A percentile compares a stretch with the other conserved stretches of the same genome.
Conservation (phyloP, 2,797 vertebrate species). For the Danio jaintianensis region DNA sequence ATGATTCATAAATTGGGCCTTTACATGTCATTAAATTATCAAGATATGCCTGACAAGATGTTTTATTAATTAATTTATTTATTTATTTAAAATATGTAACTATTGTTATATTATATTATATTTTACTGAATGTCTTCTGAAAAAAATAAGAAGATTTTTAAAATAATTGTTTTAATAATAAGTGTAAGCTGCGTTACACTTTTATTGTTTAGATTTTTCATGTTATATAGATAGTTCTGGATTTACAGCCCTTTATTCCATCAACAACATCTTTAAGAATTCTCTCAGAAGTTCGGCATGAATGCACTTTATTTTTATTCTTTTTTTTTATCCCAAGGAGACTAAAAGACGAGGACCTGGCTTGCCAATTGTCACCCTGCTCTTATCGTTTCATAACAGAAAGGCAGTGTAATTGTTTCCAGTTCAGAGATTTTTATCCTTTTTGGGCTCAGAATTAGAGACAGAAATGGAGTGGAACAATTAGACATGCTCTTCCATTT, state of each 20-base stretch:
- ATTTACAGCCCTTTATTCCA: slow-evolving; percentile 57
- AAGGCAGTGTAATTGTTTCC: slow-evolving; percentile 54
- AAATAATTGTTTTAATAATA: too few relatives aligned
- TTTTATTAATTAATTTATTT: too few relatives aligned
- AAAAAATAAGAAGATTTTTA: too few relatives aligned
- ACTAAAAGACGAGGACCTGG: slow-evolving; percentile 26
- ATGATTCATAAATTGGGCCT: too few relatives aligned
- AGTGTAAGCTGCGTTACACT: too few relatives aligned
- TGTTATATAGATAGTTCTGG: too few relatives aligned
- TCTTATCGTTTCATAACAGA: slow-evolving; percentile 55
- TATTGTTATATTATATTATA: too few relatives aligned
- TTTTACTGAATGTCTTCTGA: too few relatives aligned
- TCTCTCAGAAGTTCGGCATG: slow-evolving; percentile 63
- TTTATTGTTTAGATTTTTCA: too few relatives aligned
- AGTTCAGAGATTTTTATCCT: slow-evolving; percentile 59
- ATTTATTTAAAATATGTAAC: too few relatives aligned
- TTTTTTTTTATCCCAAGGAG: slow-evolving; percentile 44
- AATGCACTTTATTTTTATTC: slow-evolving; percentile 50
- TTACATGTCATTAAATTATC: too few relatives aligned
- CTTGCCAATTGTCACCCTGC: slow-evolving; percentile 53
- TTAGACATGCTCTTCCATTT: slow-evolving; percentile 59
- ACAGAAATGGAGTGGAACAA: slow-evolving; percentile 63
- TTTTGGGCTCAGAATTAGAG: slow-evolving; percentile 50
- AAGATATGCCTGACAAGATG: too few relatives aligned
- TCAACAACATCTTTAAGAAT: slow-evolving; percentile 64